Evolutionary conservation across 2,113 vertebrate species (phyloP), one percentile per base, ranked within the genome.

Genomic region (Petromus typicus): DNA sequence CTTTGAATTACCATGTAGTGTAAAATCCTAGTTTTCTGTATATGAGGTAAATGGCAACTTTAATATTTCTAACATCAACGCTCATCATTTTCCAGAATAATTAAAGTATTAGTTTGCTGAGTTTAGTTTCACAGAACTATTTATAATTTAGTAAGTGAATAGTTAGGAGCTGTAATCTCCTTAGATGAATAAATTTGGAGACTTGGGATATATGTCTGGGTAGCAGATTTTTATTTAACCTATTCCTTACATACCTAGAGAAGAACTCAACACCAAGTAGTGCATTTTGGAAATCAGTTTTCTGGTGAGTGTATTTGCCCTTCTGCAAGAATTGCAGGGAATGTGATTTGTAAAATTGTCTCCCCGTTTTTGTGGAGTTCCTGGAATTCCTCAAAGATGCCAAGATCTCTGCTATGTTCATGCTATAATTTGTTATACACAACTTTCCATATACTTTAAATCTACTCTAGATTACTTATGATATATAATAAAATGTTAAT

Each of bases 21-120:
- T 61, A 81, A 86, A 86, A 80, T 71, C 67, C 17, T 37, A 30
- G 18, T 91, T 90, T 91, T 86, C 23, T 81, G 9, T 23, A 12
- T 67, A 9, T 96, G 59, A 88, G 5, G 18, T 82, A 88, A 73
- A 69, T 94, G 61, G 25, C 34, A 92, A 23, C 12, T 79, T 94
- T 90, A 85, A 51, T 92, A 88, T 85, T 87, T 95, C 23, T 92
- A 32, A 18, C 59, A 86, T 79, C 23, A 85, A 94, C 34, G 10
- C 59, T 14, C 51, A 37, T 90, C 51, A 43, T 56, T 83, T 88
- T 93, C 43, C 84, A 22, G 32, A 89, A 92, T 96, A 89, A 56
- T 18, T 81, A 23, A 89, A 88, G 16, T 89, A 66, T 69, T 88
- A 54, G 59, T 54, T 37, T 86, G 23, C 40, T 51, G 4, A 40